phyloP scores from a whole-genome alignment of 2,797 vertebrate species.

The Varecia variegata region DNA sequence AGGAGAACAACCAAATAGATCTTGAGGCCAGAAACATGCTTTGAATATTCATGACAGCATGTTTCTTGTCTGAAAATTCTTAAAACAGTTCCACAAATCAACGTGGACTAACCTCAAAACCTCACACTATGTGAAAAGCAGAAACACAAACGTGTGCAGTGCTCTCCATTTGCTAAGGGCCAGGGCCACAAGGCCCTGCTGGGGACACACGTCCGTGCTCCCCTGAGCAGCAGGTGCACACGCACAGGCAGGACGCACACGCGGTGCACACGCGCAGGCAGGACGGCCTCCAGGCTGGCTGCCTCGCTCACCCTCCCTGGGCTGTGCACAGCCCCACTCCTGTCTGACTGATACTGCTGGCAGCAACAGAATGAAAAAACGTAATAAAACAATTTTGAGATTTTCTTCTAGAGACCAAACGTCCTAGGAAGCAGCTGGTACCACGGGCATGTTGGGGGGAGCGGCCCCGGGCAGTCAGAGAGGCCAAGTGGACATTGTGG shows the following conservation, averaged over 20 bases:
- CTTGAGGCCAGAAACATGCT: fast-evolving
- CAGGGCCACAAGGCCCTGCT: not conserved
- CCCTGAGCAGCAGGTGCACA: fast-evolving
- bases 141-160: fast-evolving
- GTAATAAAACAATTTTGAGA: no score
- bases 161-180: fast-evolving
- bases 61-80: not conserved
- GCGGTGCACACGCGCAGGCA: fast-evolving
- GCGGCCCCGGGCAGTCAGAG: not conserved
- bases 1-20: fast-evolving
- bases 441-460: fast-evolving
- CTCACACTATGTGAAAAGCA: not conserved
- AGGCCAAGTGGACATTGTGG: fast-evolving
- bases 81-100: not conserved
- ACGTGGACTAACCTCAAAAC: not conserved
- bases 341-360: fast-evolving
- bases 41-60: not conserved
- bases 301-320: fast-evolving
- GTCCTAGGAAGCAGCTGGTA: fast-evolving
- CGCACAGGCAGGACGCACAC: fast-evolving
- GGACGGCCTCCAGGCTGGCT: fast-evolving
- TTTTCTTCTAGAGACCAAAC: not conserved
- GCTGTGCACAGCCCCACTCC: not conserved
- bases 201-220: fast-evolving
- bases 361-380: not conserved